Evolutionary conservation across 2,797 vertebrate genomes (phyloP).

Genomic region (Karalla daura): DNA sequence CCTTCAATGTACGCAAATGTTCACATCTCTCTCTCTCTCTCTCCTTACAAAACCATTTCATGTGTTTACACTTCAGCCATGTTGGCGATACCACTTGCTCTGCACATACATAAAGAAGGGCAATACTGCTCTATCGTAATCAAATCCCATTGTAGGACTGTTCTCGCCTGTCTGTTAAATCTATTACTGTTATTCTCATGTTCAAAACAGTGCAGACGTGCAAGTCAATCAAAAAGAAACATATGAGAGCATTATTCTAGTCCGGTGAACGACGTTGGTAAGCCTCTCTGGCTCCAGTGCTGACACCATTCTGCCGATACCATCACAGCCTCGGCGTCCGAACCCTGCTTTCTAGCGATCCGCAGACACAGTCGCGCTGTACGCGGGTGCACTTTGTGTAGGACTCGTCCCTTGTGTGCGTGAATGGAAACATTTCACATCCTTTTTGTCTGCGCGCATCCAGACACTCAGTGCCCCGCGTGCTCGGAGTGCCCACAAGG

Average conservation of each 20-base stretch:
- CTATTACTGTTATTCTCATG: no score
- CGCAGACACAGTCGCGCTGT: background rate
- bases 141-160: no score
- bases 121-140: no score
- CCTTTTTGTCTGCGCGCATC: background rate
- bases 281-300: no score
- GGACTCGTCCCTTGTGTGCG: background rate
- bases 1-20: background rate
- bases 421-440: slow-evolving; percentile 6
- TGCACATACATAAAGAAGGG: background rate
- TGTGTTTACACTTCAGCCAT: background rate
- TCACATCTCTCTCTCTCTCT: background rate
- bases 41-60: background rate
- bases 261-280: no score
- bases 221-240: no score
- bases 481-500: slow-evolving; percentile 12
- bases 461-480: background rate
- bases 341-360: background rate
- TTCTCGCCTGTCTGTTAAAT: no score
- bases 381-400: background rate
- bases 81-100: background rate
- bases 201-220: no score
- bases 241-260: no score
- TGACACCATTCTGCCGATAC: background rate
- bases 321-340: no score